Evolutionary conservation across 2,888 invertebrate genomes (phyloP).

Genomic region (Hemistola chrysoprasaria): DNA sequence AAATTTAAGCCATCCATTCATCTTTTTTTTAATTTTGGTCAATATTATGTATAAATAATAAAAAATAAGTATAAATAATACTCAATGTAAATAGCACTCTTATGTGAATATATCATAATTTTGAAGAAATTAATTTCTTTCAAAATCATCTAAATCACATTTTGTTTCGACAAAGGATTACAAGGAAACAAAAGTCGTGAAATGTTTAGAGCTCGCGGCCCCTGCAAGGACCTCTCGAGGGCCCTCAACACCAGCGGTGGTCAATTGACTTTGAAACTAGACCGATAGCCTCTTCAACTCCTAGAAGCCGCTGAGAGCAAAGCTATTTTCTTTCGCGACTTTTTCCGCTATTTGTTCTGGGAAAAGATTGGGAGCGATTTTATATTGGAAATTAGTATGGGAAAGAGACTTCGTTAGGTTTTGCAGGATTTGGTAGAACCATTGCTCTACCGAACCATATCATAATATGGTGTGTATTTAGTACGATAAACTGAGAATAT

Average conservation of each 20-base stretch:
- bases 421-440: too few relatives aligned
- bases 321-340: constrained; percentile 21
- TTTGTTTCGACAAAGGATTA: neutral
- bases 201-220: constrained; percentile 7
- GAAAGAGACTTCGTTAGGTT: constrained; percentile 29
- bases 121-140: too few relatives aligned
- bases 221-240: constrained; percentile 32
- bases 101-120: too few relatives aligned
- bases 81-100: too few relatives aligned
- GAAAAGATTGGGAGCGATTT: neutral
- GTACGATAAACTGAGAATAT: too few relatives aligned
- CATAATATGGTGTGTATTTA: too few relatives aligned
- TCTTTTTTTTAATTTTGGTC: too few relatives aligned
- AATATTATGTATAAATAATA: too few relatives aligned
- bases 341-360: constrained; percentile 25
- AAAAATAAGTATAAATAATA: too few relatives aligned
- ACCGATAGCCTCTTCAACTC: constrained; percentile 40
- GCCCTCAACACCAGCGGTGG: constrained; percentile 36
- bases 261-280: constrained; percentile 55
- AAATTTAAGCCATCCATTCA: too few relatives aligned
- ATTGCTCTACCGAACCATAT: too few relatives aligned
- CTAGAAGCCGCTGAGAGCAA: constrained; percentile 18
- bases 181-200: too few relatives aligned
- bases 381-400: constrained; percentile 28
- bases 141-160: neutral